Evolutionary conservation across 2,888 invertebrate species (phyloP), one percentile per base, ranked within the genome.

Genomic region (Steinernema carpocapsae): DNA sequence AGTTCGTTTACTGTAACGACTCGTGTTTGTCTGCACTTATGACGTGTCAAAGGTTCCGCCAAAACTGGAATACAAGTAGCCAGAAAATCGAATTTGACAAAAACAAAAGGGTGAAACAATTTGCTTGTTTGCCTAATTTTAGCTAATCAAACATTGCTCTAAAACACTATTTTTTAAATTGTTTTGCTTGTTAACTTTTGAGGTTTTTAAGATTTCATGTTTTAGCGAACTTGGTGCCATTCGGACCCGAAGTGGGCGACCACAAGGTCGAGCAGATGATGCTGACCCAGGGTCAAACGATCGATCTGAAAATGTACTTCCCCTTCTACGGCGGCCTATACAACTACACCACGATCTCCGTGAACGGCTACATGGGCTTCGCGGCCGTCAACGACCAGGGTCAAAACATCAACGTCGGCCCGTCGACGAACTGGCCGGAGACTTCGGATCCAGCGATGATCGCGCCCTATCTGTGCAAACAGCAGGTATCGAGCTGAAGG

Each of bases 371-470:
- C 75, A 79, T 86, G 72, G 83, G 80, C 19, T 86, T 86, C 71
- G 86, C 86, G 4, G 87, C 86, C 7, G 86, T 86, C 1, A 78
- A 87, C 7, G 86, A 86, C 72, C 86, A 86, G 71, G 86, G 86
- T 22, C 86, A 86, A 19, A 86, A 85, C 14, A 84, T 86, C 72
- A 86, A 86, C 72, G 84, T 87, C 19, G 86, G 86, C 12, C 85
- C 85, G 84, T 83, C 52, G 79, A 86, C 86, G 10, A 86, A 87
- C 76, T 86, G 86, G 86, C 86, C 86, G 32, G 76, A 81, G 17
- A 81, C 81, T 48, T 84, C 86, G 70, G 86, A 86, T 77, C 86
- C 86, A 6, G 86, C 86, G 14, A 87, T 86, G 86, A 86, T 86
- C 71, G 86, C 85, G 7, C 86, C 86, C 4, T 86, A 86, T 76